These are phyloP conservation scores for Sinosuthora webbiana DNA, from an alignment of 2,113 vertebrate genomes.

Conservation along the genomic window DNA sequence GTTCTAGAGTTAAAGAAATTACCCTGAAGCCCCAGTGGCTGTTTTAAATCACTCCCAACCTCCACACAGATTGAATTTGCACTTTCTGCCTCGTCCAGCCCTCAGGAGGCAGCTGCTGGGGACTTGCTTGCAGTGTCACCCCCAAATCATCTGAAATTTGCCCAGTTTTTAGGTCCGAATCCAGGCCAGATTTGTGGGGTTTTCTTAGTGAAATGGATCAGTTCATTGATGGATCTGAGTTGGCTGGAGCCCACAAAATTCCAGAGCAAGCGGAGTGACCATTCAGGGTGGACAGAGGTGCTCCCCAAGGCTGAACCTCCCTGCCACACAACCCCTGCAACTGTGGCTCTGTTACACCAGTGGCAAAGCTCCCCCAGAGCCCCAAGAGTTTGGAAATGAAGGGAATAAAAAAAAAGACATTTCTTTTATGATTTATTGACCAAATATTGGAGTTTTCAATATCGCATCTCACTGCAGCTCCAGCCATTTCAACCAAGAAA, in stretches of 20 bases:
- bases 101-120: background rate
- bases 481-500: background rate
- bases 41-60: background rate
- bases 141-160: background rate
- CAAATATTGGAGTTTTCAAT: background rate
- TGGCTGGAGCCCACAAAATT: slow-evolving; percentile 6
- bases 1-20: background rate
- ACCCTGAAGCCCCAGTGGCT: background rate
- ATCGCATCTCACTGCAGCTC: background rate
- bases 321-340: background rate
- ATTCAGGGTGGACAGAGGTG: background rate
- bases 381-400: background rate
- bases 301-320: background rate
- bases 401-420: fast-evolving
- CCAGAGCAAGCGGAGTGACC: background rate
- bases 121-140: background rate
- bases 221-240: background rate
- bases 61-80: background rate
- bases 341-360: background rate
- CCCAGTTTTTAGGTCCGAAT: background rate
- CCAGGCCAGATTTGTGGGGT: background rate
- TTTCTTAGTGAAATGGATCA: background rate
- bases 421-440: background rate
- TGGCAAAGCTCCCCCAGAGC: background rate
- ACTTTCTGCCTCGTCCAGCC: background rate